phyloP scores from a whole-genome alignment of 2,888 invertebrate species.

The Netelia melanura region DNA sequence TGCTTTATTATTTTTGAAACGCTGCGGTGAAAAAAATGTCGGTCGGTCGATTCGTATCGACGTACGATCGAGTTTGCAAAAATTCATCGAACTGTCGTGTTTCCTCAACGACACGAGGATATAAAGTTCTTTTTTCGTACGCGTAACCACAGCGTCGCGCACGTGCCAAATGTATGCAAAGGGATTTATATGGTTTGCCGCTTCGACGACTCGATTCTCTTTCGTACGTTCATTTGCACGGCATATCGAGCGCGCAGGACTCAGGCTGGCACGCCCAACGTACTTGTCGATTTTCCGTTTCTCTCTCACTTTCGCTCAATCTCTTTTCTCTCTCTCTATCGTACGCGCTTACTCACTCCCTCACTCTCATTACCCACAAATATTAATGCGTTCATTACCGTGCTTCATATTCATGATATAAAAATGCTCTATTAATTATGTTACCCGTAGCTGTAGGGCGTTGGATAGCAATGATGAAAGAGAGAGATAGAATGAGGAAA shows the following conservation, averaged over 20 bases:
- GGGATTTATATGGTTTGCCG: conserved; percentile 65
- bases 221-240: conserved; percentile 44
- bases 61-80: no score
- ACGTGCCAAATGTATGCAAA: conserved; percentile 64
- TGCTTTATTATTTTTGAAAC: not conserved
- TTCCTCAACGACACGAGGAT: not conserved
- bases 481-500: not conserved
- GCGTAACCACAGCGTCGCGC: conserved; percentile 40
- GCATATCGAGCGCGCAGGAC: conserved; percentile 46
- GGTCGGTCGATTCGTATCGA: no score
- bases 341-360: not conserved
- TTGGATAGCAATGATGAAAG: conserved; percentile 10
- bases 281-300: not conserved
- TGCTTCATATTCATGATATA: conserved; percentile 79
- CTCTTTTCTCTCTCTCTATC: not conserved
- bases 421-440: conserved; percentile 79
- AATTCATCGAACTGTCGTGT: conserved; percentile 6
- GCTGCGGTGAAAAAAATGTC: no score
- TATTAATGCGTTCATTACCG: conserved; percentile 80
- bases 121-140: conserved; percentile 47
- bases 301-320: conserved; percentile 1
- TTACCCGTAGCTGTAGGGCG: conserved; percentile 67
- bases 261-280: not conserved
- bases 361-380: conserved; percentile 66
- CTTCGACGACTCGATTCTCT: conserved; percentile 50